Conservation (phyloP, 2,888 invertebrate species). For the Ophioninae sp. region DNA sequence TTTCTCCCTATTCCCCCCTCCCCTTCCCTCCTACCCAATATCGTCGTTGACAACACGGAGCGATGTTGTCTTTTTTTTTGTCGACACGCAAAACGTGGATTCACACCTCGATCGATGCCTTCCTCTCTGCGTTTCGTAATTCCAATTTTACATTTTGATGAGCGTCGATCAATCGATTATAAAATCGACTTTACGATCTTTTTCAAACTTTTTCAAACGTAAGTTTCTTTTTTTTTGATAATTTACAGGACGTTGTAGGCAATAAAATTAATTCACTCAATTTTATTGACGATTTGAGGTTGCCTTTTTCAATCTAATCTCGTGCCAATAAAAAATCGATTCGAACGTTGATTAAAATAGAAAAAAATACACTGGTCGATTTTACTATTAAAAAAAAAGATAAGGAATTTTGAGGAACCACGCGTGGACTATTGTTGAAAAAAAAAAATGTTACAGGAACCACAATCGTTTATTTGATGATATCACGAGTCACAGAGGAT, state of each 20-base stretch:
- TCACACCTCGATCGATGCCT: constrained; percentile 1
- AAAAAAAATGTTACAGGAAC: constrained; percentile 17
- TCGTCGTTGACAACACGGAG: neutral
- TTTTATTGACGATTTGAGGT: constrained; percentile 6
- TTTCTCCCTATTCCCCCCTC: constrained; percentile 7
- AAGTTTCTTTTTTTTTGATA: neutral
- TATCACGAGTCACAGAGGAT: constrained; percentile 18
- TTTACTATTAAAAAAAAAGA: neutral
- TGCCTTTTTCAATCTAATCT: neutral
- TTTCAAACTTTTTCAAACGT: neutral
- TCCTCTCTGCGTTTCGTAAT: neutral
- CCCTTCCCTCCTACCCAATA: neutral
- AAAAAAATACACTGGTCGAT: neutral
- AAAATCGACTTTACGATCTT: neutral
- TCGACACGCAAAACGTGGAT: neutral
- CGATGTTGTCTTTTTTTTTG: neutral
- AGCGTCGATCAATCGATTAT: neutral
- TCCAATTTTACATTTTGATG: neutral
- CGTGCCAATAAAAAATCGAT: neutral
- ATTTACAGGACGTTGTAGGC: neutral
- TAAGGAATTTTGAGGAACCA: neutral
- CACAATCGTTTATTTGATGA: constrained; percentile 22
- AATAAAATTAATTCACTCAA: constrained; percentile 10
- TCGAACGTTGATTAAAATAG: constrained; percentile 3
- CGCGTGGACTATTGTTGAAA: neutral